Conservation (phyloP, 2,797 vertebrate species). For the Nothura maculosa region DNA sequence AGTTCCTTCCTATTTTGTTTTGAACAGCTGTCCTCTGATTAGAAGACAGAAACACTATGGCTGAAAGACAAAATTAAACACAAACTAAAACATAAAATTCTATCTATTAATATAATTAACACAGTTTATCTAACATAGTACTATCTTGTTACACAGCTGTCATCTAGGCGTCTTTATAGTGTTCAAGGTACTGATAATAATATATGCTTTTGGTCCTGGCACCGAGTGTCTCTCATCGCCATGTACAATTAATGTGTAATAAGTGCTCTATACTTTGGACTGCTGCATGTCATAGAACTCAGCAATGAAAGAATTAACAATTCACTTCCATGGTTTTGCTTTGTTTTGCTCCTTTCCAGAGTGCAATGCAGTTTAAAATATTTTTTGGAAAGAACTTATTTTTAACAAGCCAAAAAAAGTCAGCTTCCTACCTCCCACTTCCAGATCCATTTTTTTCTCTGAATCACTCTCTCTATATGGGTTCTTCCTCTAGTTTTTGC, state of each 20-base stretch:
- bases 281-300: constrained; percentile 7
- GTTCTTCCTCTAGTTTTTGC: constrained; percentile 32
- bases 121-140: neutral
- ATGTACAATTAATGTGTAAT: neutral
- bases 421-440: constrained; percentile 54
- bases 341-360: constrained; percentile 30
- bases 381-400: constrained; percentile 43
- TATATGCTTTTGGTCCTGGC: constrained; percentile 7
- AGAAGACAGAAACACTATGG: neutral
- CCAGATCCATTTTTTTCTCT: constrained; percentile 34
- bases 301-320: constrained; percentile 34
- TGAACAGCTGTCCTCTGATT: neutral
- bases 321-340: neutral
- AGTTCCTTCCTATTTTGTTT: neutral
- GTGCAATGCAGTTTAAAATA: constrained; percentile 10
- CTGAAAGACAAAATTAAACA: constrained; percentile 9
- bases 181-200: constrained; percentile 33
- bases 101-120: constrained; percentile 37
- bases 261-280: neutral
- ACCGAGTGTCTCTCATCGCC: neutral
- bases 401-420: constrained; percentile 26
- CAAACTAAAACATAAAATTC: constrained; percentile 1
- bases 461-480: constrained; percentile 20
- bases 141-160: neutral
- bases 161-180: neutral